These are phyloP conservation scores for Oryctolagus cuniculus DNA, from an alignment of 2,113 vertebrate species.

Conservation along the genomic window DNA sequence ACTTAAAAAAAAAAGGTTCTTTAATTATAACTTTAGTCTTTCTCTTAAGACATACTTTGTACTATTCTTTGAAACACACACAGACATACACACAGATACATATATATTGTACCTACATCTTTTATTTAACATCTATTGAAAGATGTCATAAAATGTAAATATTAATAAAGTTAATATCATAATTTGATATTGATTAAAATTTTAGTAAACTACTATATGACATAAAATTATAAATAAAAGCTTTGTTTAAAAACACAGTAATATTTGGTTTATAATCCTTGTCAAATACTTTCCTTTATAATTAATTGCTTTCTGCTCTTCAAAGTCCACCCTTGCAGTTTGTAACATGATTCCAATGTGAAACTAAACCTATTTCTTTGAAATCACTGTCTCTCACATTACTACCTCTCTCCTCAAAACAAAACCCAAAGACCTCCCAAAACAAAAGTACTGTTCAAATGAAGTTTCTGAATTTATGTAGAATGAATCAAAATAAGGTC, in stretches of 20 bases:
- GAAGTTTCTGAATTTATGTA: too few relatives aligned
- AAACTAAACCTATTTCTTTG: too few relatives aligned
- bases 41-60: conserved; percentile 65
- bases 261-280: neutral
- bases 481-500: too few relatives aligned
- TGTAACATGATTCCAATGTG: too few relatives aligned
- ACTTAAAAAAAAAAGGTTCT: conserved; percentile 64
- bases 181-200: neutral
- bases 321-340: too few relatives aligned
- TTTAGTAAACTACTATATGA: neutral
- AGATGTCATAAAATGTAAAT: conserved; percentile 55
- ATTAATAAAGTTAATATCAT: neutral
- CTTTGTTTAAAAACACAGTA: neutral
- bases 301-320: neutral
- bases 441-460: too few relatives aligned
- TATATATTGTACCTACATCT: neutral
- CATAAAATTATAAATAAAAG: neutral
- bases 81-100: neutral
- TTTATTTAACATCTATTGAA: conserved; percentile 69
- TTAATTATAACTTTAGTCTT: conserved; percentile 65
- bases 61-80: conserved; percentile 49
- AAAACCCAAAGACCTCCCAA: too few relatives aligned
- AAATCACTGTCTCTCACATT: too few relatives aligned
- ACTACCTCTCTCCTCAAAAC: too few relatives aligned
- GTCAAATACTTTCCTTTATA: neutral